Base-by-base conservation (phyloP, 2,113 vertebrate genomes). In the Ictidomys tridecemlineatus region DNA sequence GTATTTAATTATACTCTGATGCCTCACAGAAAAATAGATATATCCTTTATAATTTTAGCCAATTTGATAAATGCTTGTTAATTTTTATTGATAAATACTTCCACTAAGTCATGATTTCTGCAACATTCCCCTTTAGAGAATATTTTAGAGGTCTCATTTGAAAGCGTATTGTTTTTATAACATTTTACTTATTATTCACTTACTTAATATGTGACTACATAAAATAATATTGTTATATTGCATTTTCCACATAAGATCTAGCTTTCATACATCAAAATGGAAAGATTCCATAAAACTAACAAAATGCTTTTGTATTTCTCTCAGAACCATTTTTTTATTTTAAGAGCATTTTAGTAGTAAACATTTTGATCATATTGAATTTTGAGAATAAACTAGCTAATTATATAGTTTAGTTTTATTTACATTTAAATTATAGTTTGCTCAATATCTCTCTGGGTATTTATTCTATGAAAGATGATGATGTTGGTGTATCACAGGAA, bases 401-500 rank as follows among this genome's bases (percentile, higher is more conserved):
- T 45, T 78, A 67, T 93, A 65, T 91, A 65, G 76, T 91, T 95
- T 13, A 32, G 9, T 56, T 91, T 61, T 85, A 80, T 77, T 95
- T 95, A 67, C 9, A 56, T 45, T 89, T 96, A 70, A 61, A 28
- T 86, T 90, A n/a, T 17, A 86, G 8, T 76, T 91, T 85, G n/a
- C 10, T 84, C 34, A 84, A 4, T 92, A 84, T 77, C 42, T 84
- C 42, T 65, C 32, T 91, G 14, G 24, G 4, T 61, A 18, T 94
- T 96, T 89, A 37, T 83, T 28, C 89, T 84, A 56, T 76, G 51
- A 95, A 80, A 91, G 8, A 83, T 89, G 22, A 39, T 39, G 39
- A 4, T n/a, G 26, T 88, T 89, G 58, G 22, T 88, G 3, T n/a
- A 53, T 67, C 7, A 89, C 61, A 95, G 89, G 56, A 88, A 4